Evolutionary conservation across 2,797 vertebrate genomes (phyloP), one percentile per base, ranked within the genome.

Genomic region (Hirundo rustica): DNA sequence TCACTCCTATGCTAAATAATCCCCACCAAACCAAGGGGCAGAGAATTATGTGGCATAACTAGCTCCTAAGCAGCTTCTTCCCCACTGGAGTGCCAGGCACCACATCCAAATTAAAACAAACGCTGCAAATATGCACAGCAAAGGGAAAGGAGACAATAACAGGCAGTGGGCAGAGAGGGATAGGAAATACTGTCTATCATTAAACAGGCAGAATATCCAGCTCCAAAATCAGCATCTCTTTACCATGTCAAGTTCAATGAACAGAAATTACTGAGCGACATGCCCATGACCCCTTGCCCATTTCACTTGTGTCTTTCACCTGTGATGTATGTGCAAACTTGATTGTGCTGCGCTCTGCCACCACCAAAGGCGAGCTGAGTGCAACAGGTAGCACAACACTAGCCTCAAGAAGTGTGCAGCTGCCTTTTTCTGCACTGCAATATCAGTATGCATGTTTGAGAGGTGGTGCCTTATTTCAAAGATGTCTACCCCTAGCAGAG

Each of bases 11-110:
- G 16, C 36, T 36, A 9, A 76, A 23, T 73, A 93, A 89, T 60
- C 76, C 45, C 72, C 70, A 80, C 65, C 42, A 93, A 95, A 94
- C 34, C 55, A 93, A 88, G 54, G 92, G 21, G 47, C 18, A 75
- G 36, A 80, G 47, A 50, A 79, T 76, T 77, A 72, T 42, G 53
- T 32, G 26, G 73, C 74, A 73, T 40, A 86, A 45, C 34, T 83
- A 76, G 8, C 11, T 81, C 12, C 44, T 58, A 66, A 85, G 29
- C 6, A 85, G n/a, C 11, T 83, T 91, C 57, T 80, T 88, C 23
- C 14, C 16, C 21, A 42, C 20, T 72, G 62, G 11, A 72, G 15
- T 15, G 51, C 30, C 66, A 78, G 25, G 16, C 2, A 0, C 36
- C 4, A 5, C 34, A 47, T 81, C 50, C 13, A 51, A 32, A 57